Base-by-base conservation (phyloP, 1,140 invertebrate genomes). In the Holotrichia oblita region DNA sequence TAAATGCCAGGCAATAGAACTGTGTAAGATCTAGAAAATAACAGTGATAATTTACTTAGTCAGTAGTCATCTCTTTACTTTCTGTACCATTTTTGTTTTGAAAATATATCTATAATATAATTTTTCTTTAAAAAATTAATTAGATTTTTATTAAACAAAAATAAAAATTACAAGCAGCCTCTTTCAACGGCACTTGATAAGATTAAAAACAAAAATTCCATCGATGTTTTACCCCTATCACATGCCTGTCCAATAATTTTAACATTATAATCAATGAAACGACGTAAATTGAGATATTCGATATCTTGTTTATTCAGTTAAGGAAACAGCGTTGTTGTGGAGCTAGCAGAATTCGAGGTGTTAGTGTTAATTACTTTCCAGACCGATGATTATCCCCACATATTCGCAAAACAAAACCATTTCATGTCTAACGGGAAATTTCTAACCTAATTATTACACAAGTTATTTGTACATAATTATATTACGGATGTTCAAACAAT, bases 191-290 rank as follows among this genome's bases (percentile, higher is more conserved):
- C 27, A 34, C 27, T 2, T 4, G 27, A 34, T 34, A 34, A 4
- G 4, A 34, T 34, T 34, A 34, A 34, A 34, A 34, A 34, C 27
- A 4, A 34, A 34, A 34, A 34, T 34, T 34, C 27, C 27, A 34
- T 34, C 27, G 4, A n/a, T 4, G 27, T 55, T 55, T 55, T 80
- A 12, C 69, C 84, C 17, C 12, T 55, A 55, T 55, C 48, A n/a
- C 48, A 7, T 55, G 14, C 48, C 17, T 55, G 48, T 55, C 48
- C n/a, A 14, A 17, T 55, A 14, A 2, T 17, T 55, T 55, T 55
- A 55, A 17, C 48, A 17, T 17, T 55, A 55, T 7, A 55, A 55
- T n/a, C 48, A 55, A 55, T 55, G 48, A 55, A 55, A 55, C n/a
- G 2, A 14, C 48, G 14, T 55, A 55, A 14, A 17, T 55, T 55